Base-by-base conservation (phyloP, 2,797 vertebrate genomes). In the Poeciliopsis infans region DNA sequence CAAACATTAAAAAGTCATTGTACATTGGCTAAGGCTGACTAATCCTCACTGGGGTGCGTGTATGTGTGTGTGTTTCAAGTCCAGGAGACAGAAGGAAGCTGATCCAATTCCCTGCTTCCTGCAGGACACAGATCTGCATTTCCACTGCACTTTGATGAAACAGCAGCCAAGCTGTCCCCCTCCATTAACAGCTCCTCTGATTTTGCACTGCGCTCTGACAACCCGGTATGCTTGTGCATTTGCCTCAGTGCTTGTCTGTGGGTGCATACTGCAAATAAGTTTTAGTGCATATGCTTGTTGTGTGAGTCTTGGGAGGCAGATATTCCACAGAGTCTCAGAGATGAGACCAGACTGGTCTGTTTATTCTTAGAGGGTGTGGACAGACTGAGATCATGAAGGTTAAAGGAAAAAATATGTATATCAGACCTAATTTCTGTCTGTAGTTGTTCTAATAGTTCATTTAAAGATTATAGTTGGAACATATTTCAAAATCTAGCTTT, bases 101-200 rank as follows among this genome's bases (percentile, higher is more conserved):
- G 89, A 91, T 91, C 90, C 87, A 86, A 92, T 85, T 93, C 88
- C 86, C 83, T 55, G 84, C 85, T 79, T 92, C 89, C 92, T 92
- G 86, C 91, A 93, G 93, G 87, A 93, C 88, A 86, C 88, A 80
- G 88, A 94, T 92, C 91, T 92, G 88, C 89, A 92, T 93, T 93
- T 94, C 92, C 92, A 90, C 89, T 79, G 75, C 88, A 88, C 88
- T 91, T 91, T 93, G 92, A 93, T 92, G 92, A 92, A 94, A 86
- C 92, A 92, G 92, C 89, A 90, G 88, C 90, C 87, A 80, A 89
- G 91, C 92, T 94, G 93, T 94, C 93, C 79, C 79, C 90, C 87
- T 91, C 89, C 88, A 93, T 94, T 95, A 94, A 87, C 89, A 87
- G 86, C 87, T 72, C 83, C 92, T 93, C 89, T 94, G 94, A 93